Base-by-base conservation (phyloP, 2,888 invertebrate species). In the Thumatha senex region DNA sequence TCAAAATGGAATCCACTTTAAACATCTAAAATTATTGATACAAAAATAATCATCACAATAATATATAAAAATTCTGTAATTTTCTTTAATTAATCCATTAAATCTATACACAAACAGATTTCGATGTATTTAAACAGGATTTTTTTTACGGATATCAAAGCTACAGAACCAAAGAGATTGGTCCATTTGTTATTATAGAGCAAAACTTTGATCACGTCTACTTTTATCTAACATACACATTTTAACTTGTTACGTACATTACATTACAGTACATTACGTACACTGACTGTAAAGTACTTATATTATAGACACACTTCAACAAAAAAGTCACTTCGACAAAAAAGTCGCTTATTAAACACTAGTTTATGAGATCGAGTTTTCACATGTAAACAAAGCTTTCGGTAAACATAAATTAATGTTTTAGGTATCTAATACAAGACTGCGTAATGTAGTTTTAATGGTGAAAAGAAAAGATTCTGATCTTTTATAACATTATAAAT, bases 121-220 rank as follows among this genome's bases (percentile, higher is more conserved):
- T 58, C 63, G 60, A 66, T 63, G 66, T 58, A 48, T 38, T 24
- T 24, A 24, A 24, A 4, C 18, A 24, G 18, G 18, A 24, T 4
- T 4, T 5, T 4, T 24, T 2, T 24, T 24, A 24, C 18, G 18
- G 2, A 24, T 24, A 46, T 33, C 54, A 64, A 64, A 67, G 56
- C 65, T 67, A 67, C 31, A 30, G 67, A 67, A 67, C 67, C 67
- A 56, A 67, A 64, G 42, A 30, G 48, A 38, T 64, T 67, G 67
- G 67, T 67, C 67, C 67, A 38, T 62, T 64, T 44, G 43, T 67
- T 62, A 64, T 54, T 64, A 56, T 67, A 67, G 53, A 60, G 55
- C 33, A 45, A 52, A 61, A 54, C 33, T 35, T 49, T 44, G 41
- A 46, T 18, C 38, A 44, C 39, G 40, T 49, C 56, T 56, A 61